Evolutionary conservation across 1,140 invertebrate genomes (phyloP), one percentile per base, ranked within the genome.

Genomic region (Leptopilina clavipes): DNA sequence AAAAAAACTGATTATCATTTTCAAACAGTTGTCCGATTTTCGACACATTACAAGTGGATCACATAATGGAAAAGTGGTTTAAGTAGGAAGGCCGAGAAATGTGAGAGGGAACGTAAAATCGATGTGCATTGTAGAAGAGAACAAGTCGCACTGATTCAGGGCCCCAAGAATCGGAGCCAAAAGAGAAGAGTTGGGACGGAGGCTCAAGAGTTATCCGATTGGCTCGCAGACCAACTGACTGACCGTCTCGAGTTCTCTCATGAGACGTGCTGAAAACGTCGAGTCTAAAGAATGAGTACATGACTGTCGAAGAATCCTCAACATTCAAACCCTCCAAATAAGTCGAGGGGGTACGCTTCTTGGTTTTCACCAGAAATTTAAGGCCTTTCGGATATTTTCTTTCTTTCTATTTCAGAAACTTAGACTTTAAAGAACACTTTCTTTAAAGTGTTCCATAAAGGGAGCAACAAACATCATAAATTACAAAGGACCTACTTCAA

Each of bases 61-160:
- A 31, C 25, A 31, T 31, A 40, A n/a, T 17, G 25, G 25, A 31
- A 8, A 52, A 8, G 48, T 52, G 37, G 0, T 40, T 40, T 31
- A 31, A 31, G 45, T 48, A 14, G 12, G 3, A 25, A 12, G 56
- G 25, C 12, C 19, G 59, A 31, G 59, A 37, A 65, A 31, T 65
- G 22, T 31, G 22, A n/a, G 22, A 31, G 59, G 22, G 22, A 65
- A 22, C 14, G 25, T 31, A 31, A 31, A 65, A 65, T 65, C 12
- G 22, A 65, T 10, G 22, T 22, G 11, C 59, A 65, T 65, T 22
- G 59, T 65, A n/a, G 12, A 12, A 65, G 22, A 37, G 59, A 65
- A 31, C 25, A 8, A 65, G 59, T 65, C 59, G 59, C 22, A 65
- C 59, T 65, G 59, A 65, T 65, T 65, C 22, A 65, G 59, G 59